Percentiles rank a stretch among this genome's conserved stretches.
Evolutionary conservation across 2,113 vertebrate species (phyloP).

Genomic region (Cyprinodon tularosa): DNA sequence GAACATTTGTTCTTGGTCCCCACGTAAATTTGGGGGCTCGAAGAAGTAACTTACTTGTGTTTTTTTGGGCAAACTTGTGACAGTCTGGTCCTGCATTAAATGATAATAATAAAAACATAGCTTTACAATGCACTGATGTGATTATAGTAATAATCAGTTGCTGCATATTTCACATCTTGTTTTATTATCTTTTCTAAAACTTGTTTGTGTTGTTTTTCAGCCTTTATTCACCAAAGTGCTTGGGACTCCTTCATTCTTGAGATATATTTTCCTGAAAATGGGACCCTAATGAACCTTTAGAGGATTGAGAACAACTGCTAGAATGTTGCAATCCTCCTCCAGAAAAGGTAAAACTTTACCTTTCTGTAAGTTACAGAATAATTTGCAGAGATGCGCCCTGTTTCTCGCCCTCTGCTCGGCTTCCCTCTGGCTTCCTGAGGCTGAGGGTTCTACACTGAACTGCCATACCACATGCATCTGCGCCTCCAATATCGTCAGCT

Average conservation of each 20-base stretch:
- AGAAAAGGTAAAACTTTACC: conserved; percentile 54
- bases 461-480: conserved; percentile 90
- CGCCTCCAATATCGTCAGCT: conserved; percentile 96
- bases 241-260: conserved; percentile 41
- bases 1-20: background rate
- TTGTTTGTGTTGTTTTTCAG: conserved; percentile 44
- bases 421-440: conserved; percentile 54
- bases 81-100: background rate
- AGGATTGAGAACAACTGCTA: conserved; percentile 57
- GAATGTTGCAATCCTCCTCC: conserved; percentile 65
- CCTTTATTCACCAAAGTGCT: conserved; percentile 57
- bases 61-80: background rate
- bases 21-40: background rate
- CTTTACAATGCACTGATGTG: background rate
- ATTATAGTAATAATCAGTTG: background rate
- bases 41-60: background rate
- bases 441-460: conserved; percentile 69
- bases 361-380: conserved; percentile 37
- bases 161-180: background rate
- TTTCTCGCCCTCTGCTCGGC: conserved; percentile 63
- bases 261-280: conserved; percentile 49
- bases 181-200: background rate
- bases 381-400: conserved; percentile 50
- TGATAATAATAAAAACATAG: background rate
- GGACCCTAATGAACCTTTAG: conserved; percentile 45